These are phyloP conservation scores for Xenentodon cancila DNA, from an alignment of 2,797 vertebrate species.

Conservation along the genomic window DNA sequence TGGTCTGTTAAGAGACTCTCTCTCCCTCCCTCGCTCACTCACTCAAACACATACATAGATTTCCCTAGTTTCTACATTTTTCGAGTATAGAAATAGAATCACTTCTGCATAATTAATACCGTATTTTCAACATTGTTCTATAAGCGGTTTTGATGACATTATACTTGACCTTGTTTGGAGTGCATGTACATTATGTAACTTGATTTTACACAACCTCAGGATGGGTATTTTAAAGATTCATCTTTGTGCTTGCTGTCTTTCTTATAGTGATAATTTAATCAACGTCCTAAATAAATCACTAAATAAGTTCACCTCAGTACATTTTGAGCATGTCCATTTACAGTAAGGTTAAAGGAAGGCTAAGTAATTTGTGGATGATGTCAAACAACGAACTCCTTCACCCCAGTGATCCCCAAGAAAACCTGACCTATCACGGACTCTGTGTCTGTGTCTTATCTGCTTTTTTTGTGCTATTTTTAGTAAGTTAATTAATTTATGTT, in stretches of 20 bases:
- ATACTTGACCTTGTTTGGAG: constrained; percentile 23
- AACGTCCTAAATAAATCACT: too few relatives aligned
- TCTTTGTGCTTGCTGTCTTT: constrained; percentile 19
- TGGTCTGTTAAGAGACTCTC: constrained; percentile 15
- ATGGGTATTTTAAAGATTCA: constrained; percentile 37
- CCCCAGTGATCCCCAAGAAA: too few relatives aligned
- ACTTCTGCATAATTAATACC: constrained; percentile 34
- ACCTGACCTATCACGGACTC: too few relatives aligned
- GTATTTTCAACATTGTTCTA: constrained; percentile 20
- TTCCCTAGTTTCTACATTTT: constrained; percentile 22
- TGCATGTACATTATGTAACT: constrained; percentile 40
- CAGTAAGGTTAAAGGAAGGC: too few relatives aligned
- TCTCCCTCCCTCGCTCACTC: not conserved
- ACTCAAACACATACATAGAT: not conserved
- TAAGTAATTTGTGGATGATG: too few relatives aligned
- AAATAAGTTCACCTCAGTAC: too few relatives aligned
- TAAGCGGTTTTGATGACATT: constrained; percentile 15
- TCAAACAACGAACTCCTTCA: too few relatives aligned
- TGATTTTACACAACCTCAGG: constrained; percentile 23
- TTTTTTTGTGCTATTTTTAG: too few relatives aligned
- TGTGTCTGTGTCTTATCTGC: too few relatives aligned
- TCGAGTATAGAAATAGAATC: constrained; percentile 20
- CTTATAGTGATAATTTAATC: constrained; percentile 1
- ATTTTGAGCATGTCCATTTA: too few relatives aligned
- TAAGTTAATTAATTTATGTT: too few relatives aligned